Percentiles rank a stretch among this genome's conserved stretches.
These are phyloP conservation scores for Drosophila truncata DNA, from an alignment of 1,140 invertebrate genomes.

Conservation along the genomic window DNA sequence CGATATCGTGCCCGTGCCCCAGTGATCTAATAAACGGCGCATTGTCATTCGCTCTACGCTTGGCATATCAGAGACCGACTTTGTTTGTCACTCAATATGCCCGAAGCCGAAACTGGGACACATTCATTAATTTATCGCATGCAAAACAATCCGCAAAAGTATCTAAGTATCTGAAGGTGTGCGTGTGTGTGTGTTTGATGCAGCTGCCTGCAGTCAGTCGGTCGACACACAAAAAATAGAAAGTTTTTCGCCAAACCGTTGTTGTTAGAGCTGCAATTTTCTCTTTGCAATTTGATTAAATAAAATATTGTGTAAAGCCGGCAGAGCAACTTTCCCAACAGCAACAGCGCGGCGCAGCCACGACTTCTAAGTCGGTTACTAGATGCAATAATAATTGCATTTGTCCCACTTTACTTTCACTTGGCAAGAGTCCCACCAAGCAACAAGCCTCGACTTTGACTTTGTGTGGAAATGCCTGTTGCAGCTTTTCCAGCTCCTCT, in stretches of 20 bases:
- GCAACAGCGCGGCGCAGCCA: conserved; percentile 35
- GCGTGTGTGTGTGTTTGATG: conserved; percentile 32
- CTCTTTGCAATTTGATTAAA: conserved; percentile 83
- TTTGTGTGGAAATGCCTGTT: conserved; percentile 54
- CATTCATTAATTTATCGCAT: conserved; percentile 77
- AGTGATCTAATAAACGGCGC: conserved; percentile 58
- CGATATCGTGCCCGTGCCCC: conserved; percentile 37
- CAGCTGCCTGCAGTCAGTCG: conserved; percentile 54
- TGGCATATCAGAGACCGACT: conserved; percentile 33
- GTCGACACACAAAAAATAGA: conserved; percentile 80
- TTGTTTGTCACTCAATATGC: conserved; percentile 61
- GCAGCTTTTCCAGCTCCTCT: conserved; percentile 32
- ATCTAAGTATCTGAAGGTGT: conserved; percentile 32
- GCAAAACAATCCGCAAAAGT: conserved; percentile 61
- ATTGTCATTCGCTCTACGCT: conserved; percentile 55
- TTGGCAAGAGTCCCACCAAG: conserved; percentile 53
- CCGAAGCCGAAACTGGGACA: conserved; percentile 57
- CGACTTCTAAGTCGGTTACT: conserved; percentile 83
- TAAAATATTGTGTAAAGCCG: conserved; percentile 84
- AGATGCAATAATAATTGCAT: conserved; percentile 85
- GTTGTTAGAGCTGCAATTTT: conserved; percentile 68
- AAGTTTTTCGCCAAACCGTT: conserved; percentile 69
- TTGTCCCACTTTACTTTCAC: conserved; percentile 85
- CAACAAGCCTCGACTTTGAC: conserved; percentile 63
- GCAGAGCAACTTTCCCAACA: conserved; percentile 75